These are phyloP conservation scores for Sphaerolaimus hirsutus DNA, from an alignment of 2,888 invertebrate species.

Conservation along the genomic window DNA sequence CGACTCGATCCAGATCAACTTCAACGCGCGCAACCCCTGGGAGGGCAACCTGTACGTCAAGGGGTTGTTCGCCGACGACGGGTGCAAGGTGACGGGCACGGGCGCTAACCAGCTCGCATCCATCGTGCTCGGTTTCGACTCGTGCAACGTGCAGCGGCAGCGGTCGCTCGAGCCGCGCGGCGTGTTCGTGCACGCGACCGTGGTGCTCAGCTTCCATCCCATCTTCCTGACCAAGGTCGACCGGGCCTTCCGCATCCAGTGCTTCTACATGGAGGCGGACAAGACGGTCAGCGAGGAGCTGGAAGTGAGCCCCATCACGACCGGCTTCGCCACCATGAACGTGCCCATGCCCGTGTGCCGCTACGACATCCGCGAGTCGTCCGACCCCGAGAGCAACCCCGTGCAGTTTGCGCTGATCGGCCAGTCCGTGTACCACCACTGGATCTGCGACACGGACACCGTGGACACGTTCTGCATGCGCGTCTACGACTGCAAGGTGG, in stretches of 20 bases:
- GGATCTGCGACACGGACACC: slow-evolving; percentile 4
- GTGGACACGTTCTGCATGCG: slow-evolving; percentile 1
- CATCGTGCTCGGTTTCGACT: slow-evolving; percentile 22
- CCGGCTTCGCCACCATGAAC: not conserved
- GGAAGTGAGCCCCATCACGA: slow-evolving; percentile 3
- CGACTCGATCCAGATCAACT: slow-evolving; percentile 21
- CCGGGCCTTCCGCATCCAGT: not conserved
- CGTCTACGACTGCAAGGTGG: not conserved
- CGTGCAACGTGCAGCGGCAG: slow-evolving; percentile 23
- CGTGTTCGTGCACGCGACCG: slow-evolving; percentile 2
- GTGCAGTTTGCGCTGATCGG: not conserved
- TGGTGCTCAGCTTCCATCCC: slow-evolving; percentile 4
- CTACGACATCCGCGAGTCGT: not conserved
- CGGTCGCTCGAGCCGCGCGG: slow-evolving; percentile 15
- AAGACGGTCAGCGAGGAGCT: slow-evolving; percentile 3
- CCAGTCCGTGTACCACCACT: slow-evolving; percentile 3
- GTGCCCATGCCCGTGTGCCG: slow-evolving; percentile 3
- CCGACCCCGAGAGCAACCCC: not conserved
- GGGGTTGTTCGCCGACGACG: slow-evolving; percentile 19
- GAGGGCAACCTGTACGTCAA: slow-evolving; percentile 19
- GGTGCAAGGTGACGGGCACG: slow-evolving; percentile 8
- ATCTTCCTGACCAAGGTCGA: slow-evolving; percentile 5
- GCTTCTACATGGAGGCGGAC: slow-evolving; percentile 7
- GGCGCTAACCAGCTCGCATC: slow-evolving; percentile 12
- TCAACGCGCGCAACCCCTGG: slow-evolving; percentile 21